phyloP scores from a whole-genome alignment of 2,888 invertebrate species.

The Andricus curvator region DNA sequence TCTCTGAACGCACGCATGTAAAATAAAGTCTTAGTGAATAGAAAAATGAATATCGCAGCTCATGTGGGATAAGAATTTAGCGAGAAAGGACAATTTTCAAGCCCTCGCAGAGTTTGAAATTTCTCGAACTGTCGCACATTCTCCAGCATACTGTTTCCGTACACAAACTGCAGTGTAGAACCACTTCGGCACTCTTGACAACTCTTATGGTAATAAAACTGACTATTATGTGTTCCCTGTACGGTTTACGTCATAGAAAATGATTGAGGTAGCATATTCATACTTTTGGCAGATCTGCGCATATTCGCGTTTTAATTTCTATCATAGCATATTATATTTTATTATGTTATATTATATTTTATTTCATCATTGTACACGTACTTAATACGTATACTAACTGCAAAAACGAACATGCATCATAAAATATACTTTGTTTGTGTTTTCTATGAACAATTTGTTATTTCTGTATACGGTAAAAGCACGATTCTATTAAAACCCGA shows the following conservation, averaged over 20 bases:
- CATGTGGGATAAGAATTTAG: conserved; percentile 1
- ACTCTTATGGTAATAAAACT: conserved; percentile 24
- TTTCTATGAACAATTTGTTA: not conserved
- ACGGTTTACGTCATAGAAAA: conserved; percentile 59
- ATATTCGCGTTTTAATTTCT: conserved; percentile 31
- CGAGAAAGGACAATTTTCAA: not conserved
- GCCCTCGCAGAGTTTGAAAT: conserved; percentile 51
- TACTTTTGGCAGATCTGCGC: conserved; percentile 66
- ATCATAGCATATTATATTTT: conserved; percentile 39
- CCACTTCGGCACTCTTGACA: not conserved
- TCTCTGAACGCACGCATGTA: conserved; percentile 50
- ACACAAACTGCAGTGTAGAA: conserved; percentile 6
- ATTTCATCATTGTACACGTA: conserved; percentile 43
- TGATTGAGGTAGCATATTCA: conserved; percentile 73
- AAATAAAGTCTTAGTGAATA: conserved; percentile 55
- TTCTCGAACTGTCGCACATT: conserved; percentile 42
- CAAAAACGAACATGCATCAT: not conserved
- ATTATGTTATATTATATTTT: conserved; percentile 43
- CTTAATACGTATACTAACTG: conserved; percentile 42
- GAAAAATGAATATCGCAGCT: conserved; percentile 44
- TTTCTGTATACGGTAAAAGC: not conserved
- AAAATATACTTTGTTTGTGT: not conserved
- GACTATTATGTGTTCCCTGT: conserved; percentile 61
- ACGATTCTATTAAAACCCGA: not conserved
- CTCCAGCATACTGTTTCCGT: not conserved